phyloP scores from a whole-genome alignment of 2,113 vertebrate species.

The Pluvialis apricaria region DNA sequence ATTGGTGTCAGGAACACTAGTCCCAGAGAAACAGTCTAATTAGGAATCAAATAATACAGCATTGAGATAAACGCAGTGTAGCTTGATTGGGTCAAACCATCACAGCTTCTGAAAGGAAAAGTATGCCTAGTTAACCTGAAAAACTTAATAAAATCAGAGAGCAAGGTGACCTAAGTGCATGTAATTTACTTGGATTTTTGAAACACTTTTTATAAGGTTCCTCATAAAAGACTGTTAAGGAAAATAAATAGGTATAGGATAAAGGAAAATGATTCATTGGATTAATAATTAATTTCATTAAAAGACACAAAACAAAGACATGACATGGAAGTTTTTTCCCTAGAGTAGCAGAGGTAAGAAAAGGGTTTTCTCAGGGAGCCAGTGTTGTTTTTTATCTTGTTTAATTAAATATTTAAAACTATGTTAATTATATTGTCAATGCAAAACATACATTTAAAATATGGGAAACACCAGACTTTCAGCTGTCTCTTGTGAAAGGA shows the following conservation, averaged over 20 bases:
- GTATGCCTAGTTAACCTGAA: background rate
- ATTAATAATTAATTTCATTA: background rate
- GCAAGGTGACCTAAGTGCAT: background rate
- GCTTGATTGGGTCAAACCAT: background rate
- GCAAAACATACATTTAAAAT: background rate
- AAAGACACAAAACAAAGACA: background rate
- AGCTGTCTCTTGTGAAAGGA: background rate
- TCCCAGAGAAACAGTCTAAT: conserved; percentile 42
- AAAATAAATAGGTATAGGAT: background rate
- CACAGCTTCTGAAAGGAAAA: conserved; percentile 4
- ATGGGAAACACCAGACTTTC: background rate
- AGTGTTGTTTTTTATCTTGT: background rate
- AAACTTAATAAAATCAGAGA: background rate
- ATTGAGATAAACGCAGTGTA: background rate
- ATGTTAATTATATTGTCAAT: background rate
- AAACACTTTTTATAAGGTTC: background rate
- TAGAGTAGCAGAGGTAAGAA: background rate
- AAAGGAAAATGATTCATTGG: background rate
- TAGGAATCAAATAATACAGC: conserved; percentile 24
- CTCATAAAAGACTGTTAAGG: background rate
- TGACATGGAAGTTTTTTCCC: background rate
- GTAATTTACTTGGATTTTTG: background rate
- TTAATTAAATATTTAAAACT: background rate
- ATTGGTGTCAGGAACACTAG: background rate
- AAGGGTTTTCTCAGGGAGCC: background rate